phyloP scores from a whole-genome alignment of 2,797 vertebrate species.

The Phrynocephalus guinanensis region DNA sequence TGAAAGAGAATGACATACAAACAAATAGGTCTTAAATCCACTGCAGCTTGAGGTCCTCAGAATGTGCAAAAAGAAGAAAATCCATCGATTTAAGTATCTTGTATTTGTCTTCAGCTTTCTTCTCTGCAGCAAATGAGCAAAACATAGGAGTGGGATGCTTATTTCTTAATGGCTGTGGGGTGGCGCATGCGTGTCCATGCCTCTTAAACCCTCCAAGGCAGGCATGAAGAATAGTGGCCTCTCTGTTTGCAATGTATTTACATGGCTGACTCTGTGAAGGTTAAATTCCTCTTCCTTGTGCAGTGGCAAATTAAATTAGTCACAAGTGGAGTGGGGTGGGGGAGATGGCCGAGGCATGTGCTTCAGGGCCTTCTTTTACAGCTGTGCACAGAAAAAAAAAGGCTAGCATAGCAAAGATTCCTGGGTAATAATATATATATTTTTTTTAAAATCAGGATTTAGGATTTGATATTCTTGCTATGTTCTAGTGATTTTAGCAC shows the following conservation, averaged over 20 bases:
- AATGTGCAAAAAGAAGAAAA: neutral
- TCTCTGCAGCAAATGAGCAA: neutral
- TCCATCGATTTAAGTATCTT: neutral
- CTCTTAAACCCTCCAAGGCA: neutral
- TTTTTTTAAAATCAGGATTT: neutral
- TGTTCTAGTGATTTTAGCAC: neutral
- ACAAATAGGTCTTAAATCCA: neutral
- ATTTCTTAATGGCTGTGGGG: neutral
- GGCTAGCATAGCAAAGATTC: neutral
- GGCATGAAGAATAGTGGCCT: constrained; percentile 20
- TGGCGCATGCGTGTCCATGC: neutral
- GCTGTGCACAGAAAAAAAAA: neutral
- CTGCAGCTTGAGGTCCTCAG: neutral
- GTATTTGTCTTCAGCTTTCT: neutral
- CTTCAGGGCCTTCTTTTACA: neutral
- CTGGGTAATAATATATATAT: neutral
- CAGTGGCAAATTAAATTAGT: constrained; percentile 5
- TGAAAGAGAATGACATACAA: neutral
- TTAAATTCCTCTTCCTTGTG: constrained; percentile 22
- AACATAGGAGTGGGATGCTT: neutral
- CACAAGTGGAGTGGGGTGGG: neutral
- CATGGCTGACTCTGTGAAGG: constrained; percentile 28
- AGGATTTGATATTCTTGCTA: neutral
- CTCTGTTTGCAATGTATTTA: constrained; percentile 22
- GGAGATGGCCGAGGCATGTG: neutral